Conservation (phyloP, 2,888 invertebrate species). For the Agrotis exclamationis region DNA sequence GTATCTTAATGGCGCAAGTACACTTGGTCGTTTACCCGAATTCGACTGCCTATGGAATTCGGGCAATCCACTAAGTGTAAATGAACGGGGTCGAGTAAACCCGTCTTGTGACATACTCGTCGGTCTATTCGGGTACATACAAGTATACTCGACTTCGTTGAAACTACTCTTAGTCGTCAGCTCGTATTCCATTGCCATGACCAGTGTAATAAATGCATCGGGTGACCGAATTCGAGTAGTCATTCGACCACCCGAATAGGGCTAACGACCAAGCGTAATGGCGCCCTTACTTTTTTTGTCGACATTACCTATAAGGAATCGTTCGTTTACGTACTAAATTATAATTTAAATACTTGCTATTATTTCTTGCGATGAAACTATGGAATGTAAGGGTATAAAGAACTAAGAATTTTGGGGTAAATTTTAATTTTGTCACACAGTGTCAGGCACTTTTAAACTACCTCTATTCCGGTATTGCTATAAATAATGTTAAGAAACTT, state of each 20-base stretch:
- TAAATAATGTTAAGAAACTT: slow-evolving; percentile 5
- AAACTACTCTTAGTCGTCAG: not conserved
- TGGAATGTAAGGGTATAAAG: not conserved
- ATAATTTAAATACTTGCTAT: slow-evolving; percentile 44
- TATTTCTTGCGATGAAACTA: slow-evolving; percentile 49
- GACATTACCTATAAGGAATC: slow-evolving; percentile 50
- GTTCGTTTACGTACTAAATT: slow-evolving; percentile 42
- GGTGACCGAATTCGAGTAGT: not conserved
- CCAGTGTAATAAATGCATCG: not conserved
- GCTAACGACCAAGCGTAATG: not conserved
- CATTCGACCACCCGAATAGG: not conserved
- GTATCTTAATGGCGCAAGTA: slow-evolving; percentile 6
- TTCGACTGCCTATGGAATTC: not conserved
- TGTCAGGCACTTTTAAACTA: slow-evolving; percentile 19
- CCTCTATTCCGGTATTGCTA: slow-evolving; percentile 15
- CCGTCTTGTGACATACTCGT: not conserved
- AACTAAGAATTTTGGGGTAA: not conserved
- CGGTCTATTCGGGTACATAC: not conserved
- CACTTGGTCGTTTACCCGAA: not conserved
- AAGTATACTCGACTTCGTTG: not conserved
- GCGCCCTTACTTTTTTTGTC: slow-evolving; percentile 35
- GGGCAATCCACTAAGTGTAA: not conserved
- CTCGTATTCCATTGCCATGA: not conserved
- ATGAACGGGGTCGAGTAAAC: not conserved
- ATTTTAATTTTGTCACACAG: not conserved